Evolutionary conservation across 2,113 vertebrate genomes (phyloP).

Genomic region (Hipposideros armiger): DNA sequence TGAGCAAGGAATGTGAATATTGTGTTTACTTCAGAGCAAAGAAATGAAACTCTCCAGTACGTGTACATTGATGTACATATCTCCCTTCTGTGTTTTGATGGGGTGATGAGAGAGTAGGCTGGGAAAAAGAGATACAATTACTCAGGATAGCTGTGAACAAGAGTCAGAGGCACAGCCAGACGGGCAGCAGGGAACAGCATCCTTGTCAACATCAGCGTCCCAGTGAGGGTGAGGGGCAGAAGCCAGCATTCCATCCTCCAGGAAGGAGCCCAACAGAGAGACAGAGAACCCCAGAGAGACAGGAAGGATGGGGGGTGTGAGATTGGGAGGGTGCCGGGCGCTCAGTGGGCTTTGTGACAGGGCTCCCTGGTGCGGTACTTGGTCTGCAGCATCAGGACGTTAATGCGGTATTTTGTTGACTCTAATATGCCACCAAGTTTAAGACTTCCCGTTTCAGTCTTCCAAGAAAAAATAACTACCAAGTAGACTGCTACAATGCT

Average conservation of each 20-base stretch:
- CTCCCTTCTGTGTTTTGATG: neutral
- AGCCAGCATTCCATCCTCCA: neutral
- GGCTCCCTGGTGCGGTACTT: neutral
- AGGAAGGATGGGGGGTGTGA: neutral
- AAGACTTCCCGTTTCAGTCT: neutral
- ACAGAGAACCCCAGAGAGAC: neutral
- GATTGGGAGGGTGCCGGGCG: neutral
- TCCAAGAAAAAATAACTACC: neutral
- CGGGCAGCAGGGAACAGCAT: neutral
- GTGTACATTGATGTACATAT: neutral
- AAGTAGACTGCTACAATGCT: neutral
- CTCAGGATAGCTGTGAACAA: neutral
- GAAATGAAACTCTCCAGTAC: neutral
- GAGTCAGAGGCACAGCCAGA: neutral
- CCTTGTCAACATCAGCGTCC: neutral
- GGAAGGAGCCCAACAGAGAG: neutral
- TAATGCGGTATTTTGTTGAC: neutral
- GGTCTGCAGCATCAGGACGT: neutral
- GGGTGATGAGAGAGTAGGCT: neutral
- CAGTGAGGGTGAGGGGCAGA: neutral
- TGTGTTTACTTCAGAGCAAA: conserved; percentile 26
- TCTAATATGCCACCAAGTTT: neutral
- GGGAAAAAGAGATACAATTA: neutral
- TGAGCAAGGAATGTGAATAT: neutral
- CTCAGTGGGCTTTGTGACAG: neutral